Base-by-base conservation (phyloP, 2,113 vertebrate genomes). In the Cettia cetti region DNA sequence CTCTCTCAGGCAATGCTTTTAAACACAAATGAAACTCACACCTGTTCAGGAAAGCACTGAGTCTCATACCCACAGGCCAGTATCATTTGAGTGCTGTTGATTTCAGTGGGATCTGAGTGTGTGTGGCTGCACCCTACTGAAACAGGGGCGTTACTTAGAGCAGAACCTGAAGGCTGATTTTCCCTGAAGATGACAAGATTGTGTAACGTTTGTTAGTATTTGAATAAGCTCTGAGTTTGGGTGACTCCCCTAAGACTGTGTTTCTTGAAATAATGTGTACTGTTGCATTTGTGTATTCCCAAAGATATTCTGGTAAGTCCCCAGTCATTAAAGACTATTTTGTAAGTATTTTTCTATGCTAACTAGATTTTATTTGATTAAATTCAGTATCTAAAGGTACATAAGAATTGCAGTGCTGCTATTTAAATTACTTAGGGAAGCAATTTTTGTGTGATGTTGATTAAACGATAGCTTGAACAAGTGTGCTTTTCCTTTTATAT, bases 401-500 rank as follows among this genome's bases (percentile, higher is more conserved):
- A 21, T 26, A 93, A 50, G 47, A 75, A 74, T 56, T 83, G 30
- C 31, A 86, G 18, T 64, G 37, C n/a, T 90, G 35, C 40, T 78
- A 59, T 93, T 88, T 81, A 81, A 92, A 75, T 74, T 70, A 78
- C 16, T 65, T 30, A 70, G 31, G 60, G 60, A 94, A 77, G 12
- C 1, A 66, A 30, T 54, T 72, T 89, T 93, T 63, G 42, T 40
- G 11, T 1, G 2, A 16, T 75, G 68, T 87, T 92, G 68, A 88
- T 94, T 96, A 86, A 97, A 95, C 68, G 9, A 56, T 42, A n/a
- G 19, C 20, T 96, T 92, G 75, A 86, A 86, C n/a, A 83, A 86
- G 19, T 31, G 13, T 54, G 31, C 22, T 88, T 70, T 81, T 57
- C 23, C 15, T 79, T 82, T 81, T 39, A 7, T 65, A 64, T 60